phyloP scores from a whole-genome alignment of 2,797 vertebrate genomes.

The Ispidina picta region DNA sequence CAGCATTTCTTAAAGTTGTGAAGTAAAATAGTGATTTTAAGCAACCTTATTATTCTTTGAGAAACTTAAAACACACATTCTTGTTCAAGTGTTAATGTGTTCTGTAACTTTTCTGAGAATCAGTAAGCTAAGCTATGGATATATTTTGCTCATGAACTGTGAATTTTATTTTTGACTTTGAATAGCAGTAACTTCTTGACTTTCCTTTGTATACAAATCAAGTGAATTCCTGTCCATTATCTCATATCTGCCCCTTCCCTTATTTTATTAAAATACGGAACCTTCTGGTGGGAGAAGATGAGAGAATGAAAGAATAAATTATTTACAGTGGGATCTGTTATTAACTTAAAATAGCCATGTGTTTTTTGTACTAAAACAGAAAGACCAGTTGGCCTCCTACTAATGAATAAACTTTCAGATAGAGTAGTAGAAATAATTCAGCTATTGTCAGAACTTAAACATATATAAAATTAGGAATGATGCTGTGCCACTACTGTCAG shows the following conservation, averaged over 20 bases:
- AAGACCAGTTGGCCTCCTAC: neutral
- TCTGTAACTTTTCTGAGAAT: neutral
- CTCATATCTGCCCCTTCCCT: accelerated
- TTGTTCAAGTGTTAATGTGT: neutral
- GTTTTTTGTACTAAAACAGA: neutral
- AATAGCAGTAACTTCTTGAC: neutral
- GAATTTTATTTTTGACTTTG: neutral
- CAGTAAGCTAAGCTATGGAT: neutral
- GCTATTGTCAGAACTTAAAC: neutral
- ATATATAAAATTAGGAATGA: neutral
- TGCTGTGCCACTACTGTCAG: neutral
- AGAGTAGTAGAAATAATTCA: neutral
- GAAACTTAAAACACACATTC: neutral
- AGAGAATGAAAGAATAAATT: neutral
- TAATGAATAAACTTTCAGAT: neutral
- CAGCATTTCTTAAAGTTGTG: neutral
- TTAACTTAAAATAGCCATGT: neutral
- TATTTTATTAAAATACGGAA: neutral
- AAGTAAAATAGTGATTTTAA: neutral
- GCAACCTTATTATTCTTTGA: neutral
- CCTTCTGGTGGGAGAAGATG: neutral
- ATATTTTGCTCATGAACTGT: neutral
- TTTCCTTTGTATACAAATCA: neutral
- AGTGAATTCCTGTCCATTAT: neutral
- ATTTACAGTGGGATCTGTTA: neutral